phyloP scores from a whole-genome alignment of 1,140 invertebrate genomes.

The Spodoptera frugiperda region DNA sequence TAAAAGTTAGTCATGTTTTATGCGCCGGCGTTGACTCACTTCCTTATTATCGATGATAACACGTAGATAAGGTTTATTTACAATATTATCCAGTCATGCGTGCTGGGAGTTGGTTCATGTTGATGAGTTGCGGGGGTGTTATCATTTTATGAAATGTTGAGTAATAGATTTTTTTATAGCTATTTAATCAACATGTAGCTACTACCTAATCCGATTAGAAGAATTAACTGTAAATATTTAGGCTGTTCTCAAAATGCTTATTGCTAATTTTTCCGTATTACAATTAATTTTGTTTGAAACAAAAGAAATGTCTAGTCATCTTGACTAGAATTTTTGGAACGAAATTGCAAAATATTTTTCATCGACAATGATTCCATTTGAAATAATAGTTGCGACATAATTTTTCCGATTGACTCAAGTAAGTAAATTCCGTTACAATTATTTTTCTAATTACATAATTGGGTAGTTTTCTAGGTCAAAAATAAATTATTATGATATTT shows the following conservation, averaged over 20 bases:
- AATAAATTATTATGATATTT: too few relatives aligned
- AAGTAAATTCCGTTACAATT: too few relatives aligned
- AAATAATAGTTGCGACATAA: too few relatives aligned
- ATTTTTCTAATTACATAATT: too few relatives aligned
- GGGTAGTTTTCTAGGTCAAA: too few relatives aligned
- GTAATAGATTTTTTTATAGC: conserved; percentile 1
- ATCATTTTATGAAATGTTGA: conserved; percentile 8
- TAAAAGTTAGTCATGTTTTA: conserved; percentile 34
- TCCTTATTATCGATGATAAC: conserved; percentile 22
- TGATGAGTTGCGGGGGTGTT: conserved; percentile 16
- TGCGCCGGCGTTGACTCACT: conserved; percentile 36
- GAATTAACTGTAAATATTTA: neutral
- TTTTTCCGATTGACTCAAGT: too few relatives aligned
- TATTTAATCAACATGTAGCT: neutral
- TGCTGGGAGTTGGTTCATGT: neutral
- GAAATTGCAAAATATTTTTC: too few relatives aligned
- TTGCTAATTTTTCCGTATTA: too few relatives aligned
- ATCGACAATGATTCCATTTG: too few relatives aligned
- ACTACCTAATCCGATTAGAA: neutral
- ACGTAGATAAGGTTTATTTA: conserved; percentile 29
- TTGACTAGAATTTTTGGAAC: too few relatives aligned
- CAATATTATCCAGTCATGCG: conserved; percentile 22
- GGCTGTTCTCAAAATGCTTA: neutral
- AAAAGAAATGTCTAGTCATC: too few relatives aligned
- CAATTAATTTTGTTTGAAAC: too few relatives aligned